These are phyloP conservation scores for Anthoptus insignis DNA, from an alignment of 2,888 invertebrate genomes.

Conservation along the genomic window DNA sequence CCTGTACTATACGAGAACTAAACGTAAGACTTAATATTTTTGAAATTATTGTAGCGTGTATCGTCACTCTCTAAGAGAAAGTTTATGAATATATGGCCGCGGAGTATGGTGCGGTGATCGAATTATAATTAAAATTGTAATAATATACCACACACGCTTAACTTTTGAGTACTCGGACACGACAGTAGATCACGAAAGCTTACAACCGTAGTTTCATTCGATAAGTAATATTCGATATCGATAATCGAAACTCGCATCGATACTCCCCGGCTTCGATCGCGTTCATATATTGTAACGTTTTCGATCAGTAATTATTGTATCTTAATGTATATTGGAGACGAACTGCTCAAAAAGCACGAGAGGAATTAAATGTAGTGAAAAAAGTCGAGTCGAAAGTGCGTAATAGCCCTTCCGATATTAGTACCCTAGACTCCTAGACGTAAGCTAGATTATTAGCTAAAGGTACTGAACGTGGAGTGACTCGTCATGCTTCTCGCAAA, in stretches of 20 bases:
- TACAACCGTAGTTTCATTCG: constrained; percentile 25
- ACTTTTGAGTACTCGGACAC: constrained; percentile 29
- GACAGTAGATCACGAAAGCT: constrained; percentile 27
- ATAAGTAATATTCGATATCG: constrained; percentile 24
- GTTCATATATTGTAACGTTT: constrained; percentile 45
- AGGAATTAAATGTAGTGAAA: constrained; percentile 80
- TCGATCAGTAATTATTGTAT: constrained; percentile 68
- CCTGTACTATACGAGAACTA: constrained; percentile 63
- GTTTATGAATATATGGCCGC: constrained; percentile 26
- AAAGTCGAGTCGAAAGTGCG: constrained; percentile 57
- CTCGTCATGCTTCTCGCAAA: constrained; percentile 51
- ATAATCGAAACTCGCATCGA: constrained; percentile 18
- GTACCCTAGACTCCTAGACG: constrained; percentile 70
- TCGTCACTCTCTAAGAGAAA: constrained; percentile 56
- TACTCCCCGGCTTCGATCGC: constrained; percentile 27
- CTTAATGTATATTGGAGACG: constrained; percentile 60
- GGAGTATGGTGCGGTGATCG: constrained; percentile 18
- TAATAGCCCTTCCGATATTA: constrained; percentile 65
- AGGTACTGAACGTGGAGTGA: constrained; percentile 51
- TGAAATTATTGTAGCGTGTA: constrained; percentile 74
- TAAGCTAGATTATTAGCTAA: constrained; percentile 71
- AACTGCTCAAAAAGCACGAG: constrained; percentile 81
- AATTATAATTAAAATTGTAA: constrained; percentile 17
- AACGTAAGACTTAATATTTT: constrained; percentile 78
- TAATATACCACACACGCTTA: constrained; percentile 29